Evolutionary conservation across 2,888 invertebrate species (phyloP), one percentile per base, ranked within the genome.

Genomic region (Netelia virgata): DNA sequence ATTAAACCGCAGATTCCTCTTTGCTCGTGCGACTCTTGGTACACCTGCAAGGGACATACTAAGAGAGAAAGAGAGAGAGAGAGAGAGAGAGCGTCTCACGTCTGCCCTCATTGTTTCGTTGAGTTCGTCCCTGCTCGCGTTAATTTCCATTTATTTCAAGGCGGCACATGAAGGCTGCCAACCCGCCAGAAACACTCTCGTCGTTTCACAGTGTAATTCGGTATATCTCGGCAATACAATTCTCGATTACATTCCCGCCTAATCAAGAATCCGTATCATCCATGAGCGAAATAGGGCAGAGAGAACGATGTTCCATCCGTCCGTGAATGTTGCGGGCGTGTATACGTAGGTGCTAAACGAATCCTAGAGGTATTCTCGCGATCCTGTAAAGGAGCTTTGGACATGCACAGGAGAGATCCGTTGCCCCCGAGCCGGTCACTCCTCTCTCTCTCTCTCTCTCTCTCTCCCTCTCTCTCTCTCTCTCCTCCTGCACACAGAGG

Each of bases 391-490:
- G 77, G 55, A 59, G 16, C 61, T 73, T 73, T 73, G 68, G 69
- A 69, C 81, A 84, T 69, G 81, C 77, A 84, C 72, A 20, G 10
- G 16, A 20, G 10, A 18, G 66, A 20, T 72, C 20, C 18, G 82
- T 85, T 83, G 61, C 74, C 76, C 64, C 69, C 64, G 64, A 55
- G 53, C 16, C 16, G 36, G 47, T 64, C 70, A 43, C 68, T 79
- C 59, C 50, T 85, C 73, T 78, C 68, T 84, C 83, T 69, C 73
- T 66, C 63, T 61, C 59, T 78, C 63, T 66, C 64, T n/a, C n/a
- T n/a, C n/a, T n/a, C n/a, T n/a, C n/a, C 59, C 50, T 85, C 73
- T 78, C 68, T 84, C 83, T 69, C 73, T 66, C 63, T 61, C 59
- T 78, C 63, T 66, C 64, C 63, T 78, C 5, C 59, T 14, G 2